Base-by-base conservation (phyloP, 2,888 invertebrate genomes). In the Meiosimyza platycephala region DNA sequence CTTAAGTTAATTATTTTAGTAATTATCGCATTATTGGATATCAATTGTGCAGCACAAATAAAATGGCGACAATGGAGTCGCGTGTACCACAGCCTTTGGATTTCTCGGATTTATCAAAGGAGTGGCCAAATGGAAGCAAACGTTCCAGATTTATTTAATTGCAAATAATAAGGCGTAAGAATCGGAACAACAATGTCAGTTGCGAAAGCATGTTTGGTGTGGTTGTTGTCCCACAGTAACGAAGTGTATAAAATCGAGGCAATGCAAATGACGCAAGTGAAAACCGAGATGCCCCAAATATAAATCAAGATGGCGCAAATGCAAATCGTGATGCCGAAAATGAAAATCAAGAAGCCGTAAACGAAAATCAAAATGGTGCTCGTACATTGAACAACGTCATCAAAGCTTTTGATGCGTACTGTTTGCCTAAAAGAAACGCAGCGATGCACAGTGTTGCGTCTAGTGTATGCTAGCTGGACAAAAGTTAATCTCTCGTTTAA, bases 401-500 rank as follows among this genome's bases (percentile, higher is more conserved):
- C 47, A 69, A 40, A 59, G 33, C 59, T 13, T 60, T 70, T 52
- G 16, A 70, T 5, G 70, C 51, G 47, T 63, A 71, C 40, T 71
- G 71, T 47, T 54, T 54, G 3, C 55, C 71, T 6, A 71, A 64
- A 22, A 64, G 54, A 28, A 64, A 71, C 1, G 22, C 55, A 11
- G 54, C 71, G 22, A n/a, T n/a, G n/a, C n/a, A n/a, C n/a, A n/a
- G n/a, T n/a, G n/a, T n/a, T n/a, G n/a, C n/a, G n/a, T n/a, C n/a
- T n/a, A n/a, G n/a, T n/a, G n/a, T n/a, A n/a, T n/a, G n/a, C n/a
- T n/a, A n/a, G n/a, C n/a, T n/a, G n/a, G n/a, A n/a, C n/a, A n/a
- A n/a, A n/a, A n/a, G n/a, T n/a, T n/a, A n/a, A n/a, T n/a, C n/a
- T n/a, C n/a, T n/a, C n/a, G n/a, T n/a, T n/a, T n/a, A n/a, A n/a